phyloP scores from a whole-genome alignment of 2,888 invertebrate genomes.

The Nymphalis urticae region DNA sequence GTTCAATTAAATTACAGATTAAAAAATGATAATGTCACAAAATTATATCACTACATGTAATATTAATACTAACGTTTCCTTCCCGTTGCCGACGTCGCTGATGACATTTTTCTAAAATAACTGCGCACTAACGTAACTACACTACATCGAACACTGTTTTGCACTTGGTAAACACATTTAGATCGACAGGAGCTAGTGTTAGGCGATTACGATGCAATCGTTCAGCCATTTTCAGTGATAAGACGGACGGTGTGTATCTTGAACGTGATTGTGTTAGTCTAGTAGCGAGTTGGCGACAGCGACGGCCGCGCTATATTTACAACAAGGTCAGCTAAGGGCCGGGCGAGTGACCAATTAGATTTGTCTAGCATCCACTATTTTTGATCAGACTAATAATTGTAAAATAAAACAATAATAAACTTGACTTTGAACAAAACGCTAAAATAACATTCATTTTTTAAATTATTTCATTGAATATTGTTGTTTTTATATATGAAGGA shows the following conservation, averaged over 20 bases:
- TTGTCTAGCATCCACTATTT: conserved; percentile 42
- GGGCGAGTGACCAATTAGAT: conserved; percentile 55
- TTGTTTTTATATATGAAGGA: too few species aligned
- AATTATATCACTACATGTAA: conserved; percentile 3
- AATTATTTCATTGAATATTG: too few species aligned
- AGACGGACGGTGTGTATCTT: conserved; percentile 57
- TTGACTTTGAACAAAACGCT: neutral
- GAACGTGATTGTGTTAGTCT: conserved; percentile 46
- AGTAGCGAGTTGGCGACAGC: conserved; percentile 65
- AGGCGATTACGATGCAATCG: conserved; percentile 69
- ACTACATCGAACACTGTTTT: conserved; percentile 62
- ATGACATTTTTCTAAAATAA: conserved; percentile 71
- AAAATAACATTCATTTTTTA: too few species aligned
- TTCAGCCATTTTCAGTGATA: conserved; percentile 78
- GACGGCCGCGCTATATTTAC: conserved; percentile 65
- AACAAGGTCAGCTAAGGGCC: conserved; percentile 72
- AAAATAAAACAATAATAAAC: neutral
- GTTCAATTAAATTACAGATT: neutral
- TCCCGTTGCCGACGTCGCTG: conserved; percentile 63
- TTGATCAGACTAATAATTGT: conserved; percentile 18
- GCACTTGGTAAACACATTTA: conserved; percentile 63
- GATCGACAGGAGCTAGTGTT: conserved; percentile 57
- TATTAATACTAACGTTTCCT: conserved; percentile 68
- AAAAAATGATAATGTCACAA: conserved; percentile 3
- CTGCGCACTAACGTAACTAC: conserved; percentile 53